Base-by-base conservation (phyloP, 2,797 vertebrate genomes). In the Hybognathus amarus region DNA sequence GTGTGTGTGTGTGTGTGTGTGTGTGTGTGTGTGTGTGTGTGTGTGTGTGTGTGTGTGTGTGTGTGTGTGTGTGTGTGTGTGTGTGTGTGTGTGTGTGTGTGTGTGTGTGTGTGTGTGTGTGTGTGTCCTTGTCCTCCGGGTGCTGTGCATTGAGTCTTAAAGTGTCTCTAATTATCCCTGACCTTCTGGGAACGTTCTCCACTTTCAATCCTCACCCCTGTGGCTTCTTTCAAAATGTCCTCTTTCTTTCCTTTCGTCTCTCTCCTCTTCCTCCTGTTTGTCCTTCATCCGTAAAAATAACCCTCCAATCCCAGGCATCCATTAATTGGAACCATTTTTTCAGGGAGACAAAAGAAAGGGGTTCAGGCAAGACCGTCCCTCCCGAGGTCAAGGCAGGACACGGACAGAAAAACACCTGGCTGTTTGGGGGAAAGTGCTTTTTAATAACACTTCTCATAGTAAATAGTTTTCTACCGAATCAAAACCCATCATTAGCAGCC, bases 111-210 rank as follows among this genome's bases (percentile, higher is more conserved):
- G 83, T 45, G 36, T 77, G 71, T 69, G 61, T 70, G 77, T 63
- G 67, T 81, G 79, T 66, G 52, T 82, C 80, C 77, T 77, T 70
- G 83, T 86, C 92, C 92, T 93, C 91, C 90, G 80, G 91, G 92
- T 90, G 89, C 91, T 91, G 92, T 92, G 88, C 90, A 93, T 93
- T 92, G 89, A 90, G 88, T 92, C 91, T 91, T 91, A 92, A 80
- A 93, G 93, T 93, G 91, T 91, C 91, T 93, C 93, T 95, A 95
- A 95, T 95, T 96, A 96, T 93, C 94, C 90, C 91, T 94, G 94
- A 94, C 94, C 95, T 94, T 94, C 92, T 94, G 92, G 88, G 92
- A n/a, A 92, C 89, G 86, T 86, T 82, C 74, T 84, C 80, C 78
- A 78, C 84, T 86, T 87, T 87, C 86, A 80, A 78, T 80, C 66